Evolutionary conservation across 2,888 invertebrate species (phyloP).

Genomic region (Mylabris sibirica): DNA sequence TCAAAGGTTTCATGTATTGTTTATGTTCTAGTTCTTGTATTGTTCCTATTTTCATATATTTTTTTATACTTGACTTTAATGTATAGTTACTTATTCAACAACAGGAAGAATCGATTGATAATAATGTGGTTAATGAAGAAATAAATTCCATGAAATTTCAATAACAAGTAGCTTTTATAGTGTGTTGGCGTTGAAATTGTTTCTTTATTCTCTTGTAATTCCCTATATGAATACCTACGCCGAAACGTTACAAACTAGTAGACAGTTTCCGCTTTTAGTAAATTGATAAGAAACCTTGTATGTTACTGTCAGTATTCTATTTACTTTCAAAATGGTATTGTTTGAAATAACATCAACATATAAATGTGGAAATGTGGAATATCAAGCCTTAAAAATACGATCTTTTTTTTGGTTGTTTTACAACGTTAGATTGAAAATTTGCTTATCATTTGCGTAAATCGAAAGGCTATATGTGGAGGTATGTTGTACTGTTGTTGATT

Average conservation of each 20-base stretch:
- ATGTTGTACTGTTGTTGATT: no score
- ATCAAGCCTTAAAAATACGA: not conserved
- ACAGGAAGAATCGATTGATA: no score
- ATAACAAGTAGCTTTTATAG: no score
- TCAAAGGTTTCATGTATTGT: no score
- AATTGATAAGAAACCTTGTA: conserved; percentile 37
- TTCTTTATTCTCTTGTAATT: not conserved
- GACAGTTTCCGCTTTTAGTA: conserved; percentile 4
- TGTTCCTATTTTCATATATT: no score
- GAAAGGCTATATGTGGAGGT: no score
- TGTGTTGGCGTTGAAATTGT: no score
- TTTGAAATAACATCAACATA: not conserved
- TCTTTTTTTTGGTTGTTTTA: not conserved
- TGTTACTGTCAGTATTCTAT: conserved; percentile 34
- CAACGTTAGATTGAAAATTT: not conserved
- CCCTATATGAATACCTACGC: not conserved
- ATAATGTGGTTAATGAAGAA: no score
- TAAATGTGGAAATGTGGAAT: not conserved
- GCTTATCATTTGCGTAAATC: not conserved
- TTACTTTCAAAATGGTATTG: conserved; percentile 5
- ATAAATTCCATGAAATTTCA: no score
- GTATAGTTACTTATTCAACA: no score
- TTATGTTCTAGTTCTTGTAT: no score
- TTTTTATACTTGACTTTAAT: no score
- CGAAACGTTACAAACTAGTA: not conserved